A percentile compares a stretch with the other conserved stretches of the same genome.
Conservation (phyloP, 2,797 vertebrate species). For the Onychomys leucogaster region DNA sequence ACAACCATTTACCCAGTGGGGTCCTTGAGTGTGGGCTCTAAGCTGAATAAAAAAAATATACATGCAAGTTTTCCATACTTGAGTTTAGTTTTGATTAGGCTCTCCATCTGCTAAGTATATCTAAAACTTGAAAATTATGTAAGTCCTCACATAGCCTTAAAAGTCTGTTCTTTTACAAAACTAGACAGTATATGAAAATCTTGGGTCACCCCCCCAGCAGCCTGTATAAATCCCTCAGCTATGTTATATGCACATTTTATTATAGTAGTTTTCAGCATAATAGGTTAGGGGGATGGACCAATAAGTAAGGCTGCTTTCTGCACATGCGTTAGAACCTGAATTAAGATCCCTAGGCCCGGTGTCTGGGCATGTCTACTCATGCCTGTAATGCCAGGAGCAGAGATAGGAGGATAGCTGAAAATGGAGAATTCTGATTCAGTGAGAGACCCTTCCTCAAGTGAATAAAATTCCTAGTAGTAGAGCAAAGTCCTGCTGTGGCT, state of each 20-base stretch:
- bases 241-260: not conserved
- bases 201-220: not conserved
- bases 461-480: not conserved
- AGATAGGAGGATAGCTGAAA: not conserved
- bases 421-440: not conserved
- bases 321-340: not conserved
- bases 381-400: not conserved
- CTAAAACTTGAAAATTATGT: conserved; percentile 51
- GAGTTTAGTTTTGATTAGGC: conserved; percentile 39
- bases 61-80: not conserved
- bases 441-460: not conserved
- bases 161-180: conserved; percentile 42
- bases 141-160: not conserved
- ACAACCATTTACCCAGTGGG: not conserved
- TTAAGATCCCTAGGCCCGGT: not conserved
- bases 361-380: too few relatives aligned
- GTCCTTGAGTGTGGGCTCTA: not conserved
- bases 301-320: not conserved
- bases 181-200: conserved; percentile 16
- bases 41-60: not conserved
- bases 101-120: conserved; percentile 19
- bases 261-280: not conserved
- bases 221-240: not conserved
- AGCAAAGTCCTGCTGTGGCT: not conserved
- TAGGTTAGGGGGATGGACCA: not conserved